phyloP scores from a whole-genome alignment of 2,113 vertebrate species.

The Silurus asotus region DNA sequence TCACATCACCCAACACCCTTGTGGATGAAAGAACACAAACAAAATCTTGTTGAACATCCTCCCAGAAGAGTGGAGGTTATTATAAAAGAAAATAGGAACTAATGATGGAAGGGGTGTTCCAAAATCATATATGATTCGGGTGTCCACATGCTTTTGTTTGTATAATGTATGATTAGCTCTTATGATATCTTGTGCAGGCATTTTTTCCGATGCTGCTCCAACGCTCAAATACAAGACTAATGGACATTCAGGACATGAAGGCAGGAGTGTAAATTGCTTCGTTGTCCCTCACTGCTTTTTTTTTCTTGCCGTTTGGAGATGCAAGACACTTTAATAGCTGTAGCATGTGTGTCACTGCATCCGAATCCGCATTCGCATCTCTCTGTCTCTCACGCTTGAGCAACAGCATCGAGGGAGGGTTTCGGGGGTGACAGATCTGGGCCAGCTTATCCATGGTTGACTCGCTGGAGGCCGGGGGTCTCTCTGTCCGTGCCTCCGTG shows the following conservation, averaged over 20 bases:
- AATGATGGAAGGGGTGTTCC: too few relatives aligned
- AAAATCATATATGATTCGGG: too few relatives aligned
- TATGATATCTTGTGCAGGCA: background rate
- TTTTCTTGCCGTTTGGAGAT: background rate
- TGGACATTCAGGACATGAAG: background rate
- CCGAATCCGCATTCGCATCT: background rate
- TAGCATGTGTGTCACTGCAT: background rate
- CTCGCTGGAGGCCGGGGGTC: conserved; percentile 54
- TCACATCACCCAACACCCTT: too few relatives aligned
- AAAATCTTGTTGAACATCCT: too few relatives aligned
- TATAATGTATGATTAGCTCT: background rate
- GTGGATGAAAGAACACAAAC: too few relatives aligned
- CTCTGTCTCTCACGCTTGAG: conserved; percentile 7
- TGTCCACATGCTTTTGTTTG: background rate
- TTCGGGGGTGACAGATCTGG: conserved; percentile 75
- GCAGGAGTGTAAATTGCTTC: background rate
- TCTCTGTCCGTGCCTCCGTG: conserved; percentile 62
- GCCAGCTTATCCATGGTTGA: conserved; percentile 68
- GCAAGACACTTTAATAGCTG: background rate
- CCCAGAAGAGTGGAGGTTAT: too few relatives aligned
- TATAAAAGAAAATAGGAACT: too few relatives aligned
- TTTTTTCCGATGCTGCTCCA: background rate
- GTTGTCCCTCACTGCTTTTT: background rate
- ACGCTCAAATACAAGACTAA: background rate
- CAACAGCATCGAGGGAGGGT: conserved; percentile 39